phyloP scores from a whole-genome alignment of 2,888 invertebrate genomes.

The Nyleta sp. region DNA sequence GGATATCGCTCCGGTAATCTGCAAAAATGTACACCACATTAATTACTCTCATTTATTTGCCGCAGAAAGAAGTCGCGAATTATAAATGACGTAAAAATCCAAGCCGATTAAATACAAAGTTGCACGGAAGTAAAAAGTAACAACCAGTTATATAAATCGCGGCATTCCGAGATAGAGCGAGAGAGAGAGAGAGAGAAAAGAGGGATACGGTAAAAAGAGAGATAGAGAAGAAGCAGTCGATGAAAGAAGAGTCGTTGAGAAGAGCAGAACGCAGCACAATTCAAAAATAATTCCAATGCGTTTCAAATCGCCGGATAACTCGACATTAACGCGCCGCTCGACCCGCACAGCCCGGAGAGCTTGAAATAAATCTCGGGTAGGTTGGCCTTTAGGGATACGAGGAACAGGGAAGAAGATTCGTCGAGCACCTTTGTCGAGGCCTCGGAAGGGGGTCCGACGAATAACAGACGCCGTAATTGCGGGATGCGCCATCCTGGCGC shows the following conservation, averaged over 20 bases:
- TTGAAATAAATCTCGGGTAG: constrained; percentile 58
- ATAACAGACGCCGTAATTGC: constrained; percentile 1
- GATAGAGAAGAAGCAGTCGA: constrained; percentile 3
- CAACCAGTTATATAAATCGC: constrained; percentile 76
- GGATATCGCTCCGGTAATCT: constrained; percentile 86
- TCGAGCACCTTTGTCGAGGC: constrained; percentile 4
- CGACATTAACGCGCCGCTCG: constrained; percentile 74
- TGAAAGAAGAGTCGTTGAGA: constrained; percentile 15
- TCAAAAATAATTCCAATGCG: constrained; percentile 77
- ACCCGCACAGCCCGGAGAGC: too few relatives aligned
- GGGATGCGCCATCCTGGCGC: neutral
- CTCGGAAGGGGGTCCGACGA: constrained; percentile 25
- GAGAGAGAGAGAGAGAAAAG: too few relatives aligned
- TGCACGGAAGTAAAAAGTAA: constrained; percentile 74
- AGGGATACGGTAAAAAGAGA: constrained; percentile 8
- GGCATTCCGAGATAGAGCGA: neutral
- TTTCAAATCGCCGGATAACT: constrained; percentile 76
- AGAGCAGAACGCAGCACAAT: constrained; percentile 33
- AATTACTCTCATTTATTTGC: constrained; percentile 1
- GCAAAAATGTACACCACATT: constrained; percentile 78
- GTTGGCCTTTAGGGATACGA: constrained; percentile 29
- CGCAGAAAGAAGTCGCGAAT: neutral
- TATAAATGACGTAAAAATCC: constrained; percentile 6
- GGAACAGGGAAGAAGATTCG: constrained; percentile 27
- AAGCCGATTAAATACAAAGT: constrained; percentile 71